phyloP scores from a whole-genome alignment of 2,888 invertebrate genomes.

The Chaetogeoica ovagalla region DNA sequence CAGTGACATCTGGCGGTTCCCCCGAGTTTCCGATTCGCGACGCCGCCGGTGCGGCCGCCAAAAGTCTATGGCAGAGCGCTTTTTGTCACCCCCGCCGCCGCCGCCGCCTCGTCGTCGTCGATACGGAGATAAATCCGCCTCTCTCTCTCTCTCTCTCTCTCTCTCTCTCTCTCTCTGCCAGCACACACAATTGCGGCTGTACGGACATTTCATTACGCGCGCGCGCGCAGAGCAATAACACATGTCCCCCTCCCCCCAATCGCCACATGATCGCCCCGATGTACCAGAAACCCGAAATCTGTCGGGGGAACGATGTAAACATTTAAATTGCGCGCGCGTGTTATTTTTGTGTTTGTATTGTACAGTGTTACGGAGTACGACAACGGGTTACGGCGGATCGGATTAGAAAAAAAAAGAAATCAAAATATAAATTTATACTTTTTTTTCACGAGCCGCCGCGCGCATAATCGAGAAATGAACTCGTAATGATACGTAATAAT shows the following conservation, averaged over 20 bases:
- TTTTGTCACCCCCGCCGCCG: slow-evolving; percentile 2
- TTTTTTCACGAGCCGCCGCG: neutral
- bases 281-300: neutral
- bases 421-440: slow-evolving; percentile 38
- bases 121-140: slow-evolving; percentile 44
- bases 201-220: slow-evolving; percentile 42
- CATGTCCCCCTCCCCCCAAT: too few species aligned
- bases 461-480: slow-evolving; percentile 46
- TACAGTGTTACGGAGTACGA: neutral
- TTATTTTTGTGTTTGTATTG: neutral
- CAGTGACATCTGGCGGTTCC: slow-evolving; percentile 52
- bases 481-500: slow-evolving; percentile 36
- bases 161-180: neutral
- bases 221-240: slow-evolving; percentile 34
- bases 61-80: slow-evolving; percentile 21
- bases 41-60: slow-evolving; percentile 34
- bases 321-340: slow-evolving; percentile 25
- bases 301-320: slow-evolving; percentile 41
- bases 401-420: slow-evolving; percentile 1
- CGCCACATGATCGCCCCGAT: too few species aligned
- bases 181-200: slow-evolving; percentile 26
- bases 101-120: neutral
- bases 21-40: slow-evolving; percentile 45
- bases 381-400: slow-evolving; percentile 18
- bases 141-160: too few species aligned